These are phyloP conservation scores for Sebastes variabilis DNA, from an alignment of 2,797 vertebrate genomes.

Conservation along the genomic window DNA sequence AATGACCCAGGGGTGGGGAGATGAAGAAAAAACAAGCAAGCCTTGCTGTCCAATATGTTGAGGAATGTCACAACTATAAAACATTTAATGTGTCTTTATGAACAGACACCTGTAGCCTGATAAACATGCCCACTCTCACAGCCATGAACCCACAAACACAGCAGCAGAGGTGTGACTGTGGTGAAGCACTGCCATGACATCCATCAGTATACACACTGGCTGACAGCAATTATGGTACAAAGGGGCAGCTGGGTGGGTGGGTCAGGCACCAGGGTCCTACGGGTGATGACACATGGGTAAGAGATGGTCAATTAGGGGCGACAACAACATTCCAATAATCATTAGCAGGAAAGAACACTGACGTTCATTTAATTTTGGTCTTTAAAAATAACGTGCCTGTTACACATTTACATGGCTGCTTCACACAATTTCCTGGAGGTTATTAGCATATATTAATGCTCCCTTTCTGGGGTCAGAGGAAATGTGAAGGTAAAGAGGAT, in stretches of 20 bases:
- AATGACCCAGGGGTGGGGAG: not conserved
- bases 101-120: not conserved
- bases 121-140: not conserved
- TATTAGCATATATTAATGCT: not conserved
- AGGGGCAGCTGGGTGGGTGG: not conserved
- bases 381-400: not conserved
- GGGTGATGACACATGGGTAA: not conserved
- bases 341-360: not conserved
- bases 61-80: not conserved
- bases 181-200: not conserved
- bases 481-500: not conserved
- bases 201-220: not conserved
- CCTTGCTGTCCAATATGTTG: not conserved
- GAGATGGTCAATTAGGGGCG: constrained; percentile 4
- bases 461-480: not conserved
- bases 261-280: not conserved
- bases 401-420: not conserved
- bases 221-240: not conserved
- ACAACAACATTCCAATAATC: not conserved
- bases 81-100: not conserved
- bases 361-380: not conserved
- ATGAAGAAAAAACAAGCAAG: not conserved
- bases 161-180: not conserved
- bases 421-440: not conserved
- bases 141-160: not conserved